These are phyloP conservation scores for Nestor notabilis DNA, from an alignment of 2,113 vertebrate genomes.

Conservation along the genomic window DNA sequence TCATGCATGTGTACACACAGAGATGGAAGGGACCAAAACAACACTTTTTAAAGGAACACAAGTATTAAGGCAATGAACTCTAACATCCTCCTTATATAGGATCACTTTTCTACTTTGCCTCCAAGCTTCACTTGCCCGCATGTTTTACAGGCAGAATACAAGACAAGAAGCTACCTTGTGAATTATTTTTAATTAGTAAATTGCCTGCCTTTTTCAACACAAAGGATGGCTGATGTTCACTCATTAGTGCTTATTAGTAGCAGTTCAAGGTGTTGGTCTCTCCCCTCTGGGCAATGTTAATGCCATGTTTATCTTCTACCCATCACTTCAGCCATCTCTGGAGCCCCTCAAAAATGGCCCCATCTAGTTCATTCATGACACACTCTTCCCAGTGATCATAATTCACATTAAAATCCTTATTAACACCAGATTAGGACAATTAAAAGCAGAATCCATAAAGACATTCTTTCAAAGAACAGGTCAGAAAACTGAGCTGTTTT, in stretches of 20 bases:
- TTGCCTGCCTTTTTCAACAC: not conserved
- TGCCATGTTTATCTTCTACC: not conserved
- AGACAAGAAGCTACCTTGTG: not conserved
- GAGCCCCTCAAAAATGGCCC: not conserved
- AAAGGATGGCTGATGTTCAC: not conserved
- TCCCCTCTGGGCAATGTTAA: not conserved
- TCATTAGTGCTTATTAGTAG: constrained; percentile 26
- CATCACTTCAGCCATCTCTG: not conserved
- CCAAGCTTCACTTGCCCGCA: not conserved
- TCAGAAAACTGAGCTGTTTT: not conserved
- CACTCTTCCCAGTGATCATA: not conserved
- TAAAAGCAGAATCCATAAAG: not conserved
- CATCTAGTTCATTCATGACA: not conserved
- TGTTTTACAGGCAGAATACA: not conserved
- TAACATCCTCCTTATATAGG: not conserved
- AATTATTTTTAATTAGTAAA: constrained; percentile 30
- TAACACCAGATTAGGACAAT: not conserved
- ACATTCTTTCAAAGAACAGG: not conserved
- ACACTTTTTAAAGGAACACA: not conserved
- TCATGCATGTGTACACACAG: not conserved
- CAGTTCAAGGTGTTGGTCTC: not conserved
- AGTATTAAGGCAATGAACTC: not conserved
- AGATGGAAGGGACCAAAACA: not conserved
- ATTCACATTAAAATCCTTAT: not conserved
- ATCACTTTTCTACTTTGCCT: not conserved